Conservation (phyloP, 2,113 vertebrate species). For the Phyllopteryx taeniolatus region DNA sequence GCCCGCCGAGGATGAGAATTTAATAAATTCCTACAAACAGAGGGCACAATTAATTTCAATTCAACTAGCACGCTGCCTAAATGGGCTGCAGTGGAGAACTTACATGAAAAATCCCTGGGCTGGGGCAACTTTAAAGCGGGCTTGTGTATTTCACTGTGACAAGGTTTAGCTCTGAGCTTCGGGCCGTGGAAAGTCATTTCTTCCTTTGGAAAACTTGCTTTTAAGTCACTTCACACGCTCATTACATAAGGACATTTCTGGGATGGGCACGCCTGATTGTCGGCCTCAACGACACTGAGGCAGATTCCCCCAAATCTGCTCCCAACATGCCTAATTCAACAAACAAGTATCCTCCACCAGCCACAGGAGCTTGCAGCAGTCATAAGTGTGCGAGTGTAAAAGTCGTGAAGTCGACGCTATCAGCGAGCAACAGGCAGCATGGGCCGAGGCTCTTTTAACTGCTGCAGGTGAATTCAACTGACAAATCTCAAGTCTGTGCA, state of each 20-base stretch:
- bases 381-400: background rate
- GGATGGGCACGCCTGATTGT: too few relatives aligned
- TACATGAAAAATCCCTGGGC: background rate
- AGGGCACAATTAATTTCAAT: background rate
- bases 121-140: background rate
- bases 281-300: background rate
- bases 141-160: background rate
- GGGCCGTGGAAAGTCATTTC: background rate
- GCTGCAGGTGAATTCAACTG: slow-evolving; percentile 6
- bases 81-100: background rate
- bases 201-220: background rate
- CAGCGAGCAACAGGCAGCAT: background rate
- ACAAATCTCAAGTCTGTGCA: background rate
- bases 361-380: background rate
- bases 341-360: background rate
- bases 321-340: background rate
- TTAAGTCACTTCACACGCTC: background rate
- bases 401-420: background rate
- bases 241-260: background rate
- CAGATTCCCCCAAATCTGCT: background rate
- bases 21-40: background rate
- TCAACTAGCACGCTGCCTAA: background rate
- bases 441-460: background rate
- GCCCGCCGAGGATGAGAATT: slow-evolving; percentile 10
- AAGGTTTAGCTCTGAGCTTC: background rate